phyloP scores from a whole-genome alignment of 2,888 invertebrate genomes.

The Megamerina dolium region DNA sequence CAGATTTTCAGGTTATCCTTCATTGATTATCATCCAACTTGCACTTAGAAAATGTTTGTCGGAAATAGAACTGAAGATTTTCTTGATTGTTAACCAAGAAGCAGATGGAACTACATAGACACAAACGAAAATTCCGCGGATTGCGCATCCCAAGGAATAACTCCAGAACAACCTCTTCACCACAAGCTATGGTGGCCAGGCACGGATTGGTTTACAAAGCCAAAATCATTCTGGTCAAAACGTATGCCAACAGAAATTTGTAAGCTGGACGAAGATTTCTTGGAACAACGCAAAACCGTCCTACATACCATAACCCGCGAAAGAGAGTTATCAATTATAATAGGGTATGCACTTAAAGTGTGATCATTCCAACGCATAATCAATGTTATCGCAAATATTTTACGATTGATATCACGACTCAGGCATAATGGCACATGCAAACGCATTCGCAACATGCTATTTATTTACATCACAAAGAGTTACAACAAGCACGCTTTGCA shows the following conservation, averaged over 20 bases:
- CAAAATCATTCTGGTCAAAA: too few relatives aligned
- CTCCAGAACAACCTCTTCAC: too few relatives aligned
- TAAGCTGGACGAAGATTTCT: too few relatives aligned
- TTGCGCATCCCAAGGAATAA: conserved; percentile 22
- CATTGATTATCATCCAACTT: conserved; percentile 21
- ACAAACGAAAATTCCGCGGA: conserved; percentile 24
- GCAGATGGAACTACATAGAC: conserved; percentile 19
- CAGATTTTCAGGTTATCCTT: conserved; percentile 19
- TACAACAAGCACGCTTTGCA: neutral
- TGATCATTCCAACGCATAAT: neutral
- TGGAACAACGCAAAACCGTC: too few relatives aligned
- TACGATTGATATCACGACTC: neutral
- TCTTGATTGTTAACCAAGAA: conserved; percentile 5
- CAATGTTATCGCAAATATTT: neutral
- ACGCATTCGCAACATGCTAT: too few relatives aligned
- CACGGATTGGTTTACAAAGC: conserved; percentile 9
- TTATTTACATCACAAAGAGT: neutral
- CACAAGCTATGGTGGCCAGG: too few relatives aligned
- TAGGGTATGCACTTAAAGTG: neutral
- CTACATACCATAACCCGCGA: too few relatives aligned
- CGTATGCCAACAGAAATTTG: too few relatives aligned
- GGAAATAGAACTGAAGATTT: conserved; percentile 5
- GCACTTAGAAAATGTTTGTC: conserved; percentile 26
- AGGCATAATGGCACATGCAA: neutral
- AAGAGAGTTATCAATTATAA: neutral